Conservation (phyloP, 2,797 vertebrate species). For the Microhierax caerulescens region DNA sequence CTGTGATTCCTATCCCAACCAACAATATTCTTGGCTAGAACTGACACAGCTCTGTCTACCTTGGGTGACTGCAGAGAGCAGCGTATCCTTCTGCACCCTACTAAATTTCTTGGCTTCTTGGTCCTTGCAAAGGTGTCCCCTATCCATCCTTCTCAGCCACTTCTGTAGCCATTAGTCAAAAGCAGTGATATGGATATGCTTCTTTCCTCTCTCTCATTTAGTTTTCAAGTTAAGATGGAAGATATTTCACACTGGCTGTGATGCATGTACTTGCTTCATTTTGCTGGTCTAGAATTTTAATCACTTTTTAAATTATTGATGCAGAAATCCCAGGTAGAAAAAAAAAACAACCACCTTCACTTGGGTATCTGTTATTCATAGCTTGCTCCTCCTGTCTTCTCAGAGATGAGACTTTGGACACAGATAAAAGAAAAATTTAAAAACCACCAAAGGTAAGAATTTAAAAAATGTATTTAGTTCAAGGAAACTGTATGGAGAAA, state of each 20-base stretch:
- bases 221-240: not conserved
- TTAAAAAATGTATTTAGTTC: not conserved
- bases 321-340: not conserved
- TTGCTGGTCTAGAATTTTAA: not conserved
- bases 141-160: not conserved
- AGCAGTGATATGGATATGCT: not conserved
- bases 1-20: not conserved
- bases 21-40: not conserved
- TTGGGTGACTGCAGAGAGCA: not conserved
- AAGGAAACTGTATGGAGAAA: not conserved
- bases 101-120: not conserved
- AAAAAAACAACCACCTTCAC: not conserved
- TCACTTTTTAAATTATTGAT: not conserved
- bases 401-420: not conserved
- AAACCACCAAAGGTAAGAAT: not conserved
- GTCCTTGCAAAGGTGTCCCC: not conserved
- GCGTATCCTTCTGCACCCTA: not conserved
- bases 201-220: not conserved
- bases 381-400: not conserved
- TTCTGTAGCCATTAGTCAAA: not conserved
- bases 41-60: not conserved
- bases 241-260: not conserved
- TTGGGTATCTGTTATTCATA: not conserved
- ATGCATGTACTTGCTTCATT: not conserved
- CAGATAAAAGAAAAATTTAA: not conserved